phyloP scores from a whole-genome alignment of 2,888 invertebrate genomes.

The Plusia festucae region DNA sequence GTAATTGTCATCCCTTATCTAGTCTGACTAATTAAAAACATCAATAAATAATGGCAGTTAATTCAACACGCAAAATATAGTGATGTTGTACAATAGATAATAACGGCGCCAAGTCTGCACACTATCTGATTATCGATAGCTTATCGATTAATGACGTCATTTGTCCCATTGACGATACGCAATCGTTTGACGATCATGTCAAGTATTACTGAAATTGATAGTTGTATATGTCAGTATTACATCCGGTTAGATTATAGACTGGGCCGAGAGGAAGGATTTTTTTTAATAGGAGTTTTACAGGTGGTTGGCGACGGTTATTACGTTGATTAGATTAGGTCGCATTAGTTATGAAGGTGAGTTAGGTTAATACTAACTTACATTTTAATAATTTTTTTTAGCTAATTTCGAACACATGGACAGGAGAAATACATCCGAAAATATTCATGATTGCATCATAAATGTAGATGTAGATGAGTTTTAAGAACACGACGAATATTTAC shows the following conservation, averaged over 20 bases:
- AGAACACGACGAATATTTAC: too few relatives aligned
- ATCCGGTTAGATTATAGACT: neutral
- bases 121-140: conserved; percentile 72
- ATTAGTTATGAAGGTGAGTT: neutral
- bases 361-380: neutral
- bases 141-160: conserved; percentile 74
- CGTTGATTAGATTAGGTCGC: neutral
- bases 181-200: conserved; percentile 47
- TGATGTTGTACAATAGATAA: conserved; percentile 23
- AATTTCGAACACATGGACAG: neutral
- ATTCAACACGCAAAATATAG: conserved; percentile 31
- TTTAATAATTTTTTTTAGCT: neutral
- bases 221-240: neutral
- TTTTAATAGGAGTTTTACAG: too few relatives aligned
- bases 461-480: too few relatives aligned
- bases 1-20: neutral
- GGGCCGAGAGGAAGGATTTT: neutral
- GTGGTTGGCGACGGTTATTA: too few relatives aligned
- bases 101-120: conserved; percentile 73
- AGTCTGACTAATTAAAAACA: conserved; percentile 3
- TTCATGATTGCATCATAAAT: too few relatives aligned
- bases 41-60: conserved; percentile 26
- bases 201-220: conserved; percentile 13
- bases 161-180: conserved; percentile 49
- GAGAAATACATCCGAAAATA: too few relatives aligned